Evolutionary conservation across 2,797 vertebrate genomes (phyloP), one percentile per base, ranked within the genome.

Genomic region (Schizopygopsis malacanthus): DNA sequence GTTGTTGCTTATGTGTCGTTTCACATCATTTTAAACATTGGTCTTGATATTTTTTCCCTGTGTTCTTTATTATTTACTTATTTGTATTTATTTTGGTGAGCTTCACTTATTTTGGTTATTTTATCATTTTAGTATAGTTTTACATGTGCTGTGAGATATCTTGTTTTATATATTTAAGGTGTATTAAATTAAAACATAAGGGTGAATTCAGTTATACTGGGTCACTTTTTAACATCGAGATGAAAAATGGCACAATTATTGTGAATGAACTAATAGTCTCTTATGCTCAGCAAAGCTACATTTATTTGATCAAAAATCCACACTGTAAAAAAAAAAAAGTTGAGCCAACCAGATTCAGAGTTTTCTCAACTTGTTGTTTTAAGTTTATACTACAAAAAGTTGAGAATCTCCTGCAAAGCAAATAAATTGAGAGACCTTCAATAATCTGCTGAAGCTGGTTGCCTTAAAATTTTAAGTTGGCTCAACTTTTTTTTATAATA

Each of bases 1-100:
- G 59, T 50, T 78, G 18, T 79, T 65, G 39, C 65, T 25, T 65
- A 76, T 22, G 22, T 39, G 77, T 67, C 41, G 37, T 67, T 67
- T 67, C 7, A 33, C 6, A 71, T 79, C 6, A 11, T 16, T 61
- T 79, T 79, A 5, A 79, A 43, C 37, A 43, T 39, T 16, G 18
- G 47, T 54, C 28, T 76, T 76, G 25, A 52, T 76, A 0, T 3
- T 33, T 37, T 54, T 37, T 33, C 15, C 25, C 13, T 16, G 13
- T 15, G 6, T 65, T 65, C 61, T 65, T 65, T 33, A 63, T 59
- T 61, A 15, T 59, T 61, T 25, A 25, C 33, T 33, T 65, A 63
- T 28, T 28, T 13, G 0, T 39, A 13, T 63, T 59, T n/a, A 59
- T 59, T n/a, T 59, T 59, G 15, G 25, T 65, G 6, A 67, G 13